Evolutionary conservation across 1,140 invertebrate species (phyloP), one percentile per base, ranked within the genome.

Genomic region (Caerostris extrusa): DNA sequence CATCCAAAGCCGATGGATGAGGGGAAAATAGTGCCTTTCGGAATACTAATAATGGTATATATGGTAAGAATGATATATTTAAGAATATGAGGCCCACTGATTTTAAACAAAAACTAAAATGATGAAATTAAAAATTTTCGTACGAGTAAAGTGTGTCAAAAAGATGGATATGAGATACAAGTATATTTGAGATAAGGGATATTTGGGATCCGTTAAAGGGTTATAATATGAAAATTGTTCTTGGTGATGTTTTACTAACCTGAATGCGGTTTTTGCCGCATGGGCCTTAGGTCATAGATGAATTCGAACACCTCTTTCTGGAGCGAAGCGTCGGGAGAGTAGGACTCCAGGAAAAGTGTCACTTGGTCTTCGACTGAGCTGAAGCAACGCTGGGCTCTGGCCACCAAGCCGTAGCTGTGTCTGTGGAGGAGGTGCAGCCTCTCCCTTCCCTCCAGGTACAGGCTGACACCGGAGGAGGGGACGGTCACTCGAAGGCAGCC

Each of bases 381-480:
- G 96, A 98, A 98, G 95, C 97, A 97, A 86, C 86, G 77, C 5
- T 88, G 56, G 1, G 87, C 17, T 10, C 71, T 77, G 14, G 10
- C 56, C 7, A 57, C 53, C 95, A 95, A 91, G 8, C 10, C 34
- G 34, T 64, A 17, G 8, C 55, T 96, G 71, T 96, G 96, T 5
- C 8, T 55, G 95, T 97, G 97, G 3, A 98, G 95, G 1, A 97
- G 96, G 58, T 97, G 96, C 90, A 98, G 95, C 6, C 97, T 97
- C 14, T 97, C 96, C 17, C 96, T 96, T 3, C 97, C 97, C 95
- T 98, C 98, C 34, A 98, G 96, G 95, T 97, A 98, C n/a, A 98
- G 96, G 5, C 97, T 96, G 1, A 97, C 97, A 5, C 97, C 97
- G 19, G 95, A 95, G 12, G 87, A 94, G 14, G 82, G 82, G 7